Evolutionary conservation across 2,113 vertebrate genomes (phyloP), one percentile per base, ranked within the genome.

Genomic region (Atractosteus spatula): DNA sequence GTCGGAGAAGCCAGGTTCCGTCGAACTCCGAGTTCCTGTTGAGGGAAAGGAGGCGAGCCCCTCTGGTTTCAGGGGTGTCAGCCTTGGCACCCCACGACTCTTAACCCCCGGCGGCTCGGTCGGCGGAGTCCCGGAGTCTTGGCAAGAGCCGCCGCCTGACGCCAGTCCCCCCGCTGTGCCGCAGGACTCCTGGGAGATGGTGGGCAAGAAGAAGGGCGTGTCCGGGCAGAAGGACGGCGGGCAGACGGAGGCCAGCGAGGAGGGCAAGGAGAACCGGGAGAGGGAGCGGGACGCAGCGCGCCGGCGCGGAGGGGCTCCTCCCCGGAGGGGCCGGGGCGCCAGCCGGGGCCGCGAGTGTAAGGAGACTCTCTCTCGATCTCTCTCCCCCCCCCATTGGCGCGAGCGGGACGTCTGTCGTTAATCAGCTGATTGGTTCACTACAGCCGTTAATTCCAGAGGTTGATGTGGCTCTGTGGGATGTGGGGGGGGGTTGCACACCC

Each of bases 161-260:
- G 2, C 55, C n/a, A 55, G 29, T n/a, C 44, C 43, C 14, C n/a
- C 16, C 69, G 61, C 0, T 54, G 6, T 75, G 71, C 29, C 29
- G 16, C 76, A 99, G 97, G 96, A 99, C 80, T 98, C 97, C 69
- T 98, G 97, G 96, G 96, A 99, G 71, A 99, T 99, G 96, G 97
- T 99, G 2, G 97, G 97, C 51, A 98, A 98, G 91, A 99, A 99
- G 89, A 99, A 99, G 75, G 92, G 95, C 1, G 92, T 99, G 76
- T 97, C 96, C 0, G 95, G 96, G 70, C 97, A 95, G 84, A 99
- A 98, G 90, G 97, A 98, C 81, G 88, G 85, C 0, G 93, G 91
- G 71, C 95, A 93, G 81, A 84, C 85, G 0, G 96, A 99, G 67
- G 83, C 91, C 51, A 94, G 89, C 8, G 97, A 98, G 47, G 96